Conservation (phyloP, 2,888 invertebrate genomes). For the Laspeyria flexula region DNA sequence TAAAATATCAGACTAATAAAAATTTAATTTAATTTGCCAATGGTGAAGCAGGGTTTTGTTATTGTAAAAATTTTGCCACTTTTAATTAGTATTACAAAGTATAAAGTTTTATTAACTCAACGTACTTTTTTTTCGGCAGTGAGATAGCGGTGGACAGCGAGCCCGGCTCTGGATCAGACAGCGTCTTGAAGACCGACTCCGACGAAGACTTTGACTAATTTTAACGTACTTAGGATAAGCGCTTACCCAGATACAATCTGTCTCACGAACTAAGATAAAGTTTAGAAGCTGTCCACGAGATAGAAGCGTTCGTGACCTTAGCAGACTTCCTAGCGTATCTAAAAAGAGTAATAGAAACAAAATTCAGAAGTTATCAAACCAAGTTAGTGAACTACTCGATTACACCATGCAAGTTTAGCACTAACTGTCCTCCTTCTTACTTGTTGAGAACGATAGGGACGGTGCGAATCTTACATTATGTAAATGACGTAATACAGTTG, state of each 20-base stretch:
- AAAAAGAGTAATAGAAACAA: constrained; percentile 41
- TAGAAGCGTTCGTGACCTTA: constrained; percentile 13
- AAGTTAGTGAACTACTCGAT: constrained; percentile 8
- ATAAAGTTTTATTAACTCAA: no score
- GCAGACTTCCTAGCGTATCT: constrained; percentile 35
- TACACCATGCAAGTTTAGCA: not conserved
- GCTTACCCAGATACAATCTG: constrained; percentile 37
- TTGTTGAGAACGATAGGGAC: not conserved
- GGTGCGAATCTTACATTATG: not conserved
- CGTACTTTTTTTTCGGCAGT: constrained; percentile 49
- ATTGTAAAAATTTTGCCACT: no score
- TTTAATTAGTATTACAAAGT: no score
- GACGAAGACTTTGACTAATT: constrained; percentile 81
- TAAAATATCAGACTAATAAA: no score
- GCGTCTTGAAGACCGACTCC: constrained; percentile 80
- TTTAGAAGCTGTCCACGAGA: constrained; percentile 11
- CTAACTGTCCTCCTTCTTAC: no score
- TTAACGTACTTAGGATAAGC: constrained; percentile 48
- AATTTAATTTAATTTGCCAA: no score
- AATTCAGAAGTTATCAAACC: constrained; percentile 31
- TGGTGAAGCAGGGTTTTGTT: no score
- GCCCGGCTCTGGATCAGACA: constrained; percentile 78
- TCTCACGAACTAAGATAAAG: constrained; percentile 24
- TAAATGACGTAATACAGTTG: not conserved
- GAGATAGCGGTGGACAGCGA: constrained; percentile 79